Evolutionary conservation across 2,797 vertebrate species (phyloP).

Genomic region (Eulemur rubriventer): DNA sequence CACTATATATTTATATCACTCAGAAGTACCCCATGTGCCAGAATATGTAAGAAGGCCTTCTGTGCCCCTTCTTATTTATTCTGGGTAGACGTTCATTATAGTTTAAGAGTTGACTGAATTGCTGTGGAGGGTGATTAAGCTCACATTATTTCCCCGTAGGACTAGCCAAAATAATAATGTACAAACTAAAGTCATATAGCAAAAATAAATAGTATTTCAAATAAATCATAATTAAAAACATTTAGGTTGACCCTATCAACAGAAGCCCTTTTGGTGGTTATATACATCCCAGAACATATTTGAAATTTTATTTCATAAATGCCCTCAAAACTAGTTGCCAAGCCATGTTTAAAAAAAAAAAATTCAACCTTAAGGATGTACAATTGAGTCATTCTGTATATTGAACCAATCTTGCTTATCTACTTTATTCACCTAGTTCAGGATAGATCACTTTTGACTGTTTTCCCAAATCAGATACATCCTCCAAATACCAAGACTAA

Average conservation of each 20-base stretch:
- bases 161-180: background rate
- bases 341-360: constrained; percentile 4
- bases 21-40: background rate
- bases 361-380: background rate
- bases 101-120: background rate
- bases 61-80: background rate
- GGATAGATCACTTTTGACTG: background rate
- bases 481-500: constrained; percentile 10
- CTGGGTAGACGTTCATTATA: background rate
- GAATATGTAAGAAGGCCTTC: background rate
- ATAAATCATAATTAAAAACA: background rate
- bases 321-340: constrained; percentile 2
- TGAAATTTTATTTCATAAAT: constrained; percentile 47
- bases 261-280: background rate
- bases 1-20: background rate
- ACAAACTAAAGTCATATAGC: background rate
- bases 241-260: background rate
- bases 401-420: background rate
- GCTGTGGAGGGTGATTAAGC: background rate
- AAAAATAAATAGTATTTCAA: background rate
- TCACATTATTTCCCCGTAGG: background rate
- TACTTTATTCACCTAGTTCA: background rate
- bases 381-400: background rate
- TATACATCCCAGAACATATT: background rate
- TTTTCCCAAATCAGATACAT: constrained; percentile 28